Evolutionary conservation across 2,113 vertebrate species (phyloP), one percentile per base, ranked within the genome.

Genomic region (Sinocyclocheilus anophthalmus): DNA sequence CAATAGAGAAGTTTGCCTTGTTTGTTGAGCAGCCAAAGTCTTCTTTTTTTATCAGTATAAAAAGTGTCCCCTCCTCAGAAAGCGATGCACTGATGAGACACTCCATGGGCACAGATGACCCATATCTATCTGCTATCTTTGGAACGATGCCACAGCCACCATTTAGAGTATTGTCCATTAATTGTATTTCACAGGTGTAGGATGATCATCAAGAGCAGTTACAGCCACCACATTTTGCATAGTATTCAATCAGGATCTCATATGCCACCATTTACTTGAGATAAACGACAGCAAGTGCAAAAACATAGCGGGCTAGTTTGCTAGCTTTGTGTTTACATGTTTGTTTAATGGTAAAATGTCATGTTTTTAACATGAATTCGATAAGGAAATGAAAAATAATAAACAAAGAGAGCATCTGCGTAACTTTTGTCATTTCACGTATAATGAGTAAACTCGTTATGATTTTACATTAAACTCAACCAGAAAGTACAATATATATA

Each of bases 21-120:
- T 86, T 84, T 87, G 82, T 84, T 85, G 88, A 85, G 57, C 61
- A 65, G 76, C 69, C 59, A 76, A 63, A 88, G 76, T 55, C 81
- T 84, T 53, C 13, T 53, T 86, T 88, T 88, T 86, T 48, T 80
- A 82, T 84, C 84, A 86, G 76, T 61, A 69, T 83, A 33, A 61
- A 85, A 88, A 87, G 84, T 37, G 14, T 75, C 61, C 70, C 79
- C 76, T 78, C 72, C 24, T 76, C 83, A 83, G 33, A 83, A 63
- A 39, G 67, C 69, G 50, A 85, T 83, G 42, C 67, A 63, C 81
- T 80, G 85, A 80, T 81, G 81, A 84, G 79, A 85, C 55, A 57
- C 33, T 85, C 48, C 33, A 83, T 86, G 81, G 80, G 85, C 85
- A 82, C 55, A 33, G 37, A 59, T 65, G 67, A 84, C 77, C 57